phyloP scores from a whole-genome alignment of 2,797 vertebrate genomes.

The Phaenicophaeus curvirostris region DNA sequence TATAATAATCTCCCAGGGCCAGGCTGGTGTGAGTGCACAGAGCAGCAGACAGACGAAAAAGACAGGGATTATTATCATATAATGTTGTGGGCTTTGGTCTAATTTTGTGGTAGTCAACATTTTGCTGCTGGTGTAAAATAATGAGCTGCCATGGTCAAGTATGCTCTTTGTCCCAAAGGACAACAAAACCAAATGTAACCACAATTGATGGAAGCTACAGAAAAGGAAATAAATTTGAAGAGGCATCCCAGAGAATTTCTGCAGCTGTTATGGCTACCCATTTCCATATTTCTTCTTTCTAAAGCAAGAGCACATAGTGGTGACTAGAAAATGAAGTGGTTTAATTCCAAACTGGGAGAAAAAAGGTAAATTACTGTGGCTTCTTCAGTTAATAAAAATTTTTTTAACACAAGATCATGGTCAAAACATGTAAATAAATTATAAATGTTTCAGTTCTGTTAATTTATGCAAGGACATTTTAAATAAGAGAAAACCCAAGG shows the following conservation, averaged over 20 bases:
- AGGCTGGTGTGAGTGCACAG: neutral
- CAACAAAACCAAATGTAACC: neutral
- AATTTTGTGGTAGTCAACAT: neutral
- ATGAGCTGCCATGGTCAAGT: neutral
- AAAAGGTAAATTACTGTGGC: neutral
- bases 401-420: neutral
- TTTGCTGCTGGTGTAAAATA: neutral
- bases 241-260: neutral
- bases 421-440: neutral
- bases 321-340: neutral
- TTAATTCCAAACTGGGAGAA: neutral
- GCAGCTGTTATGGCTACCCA: neutral
- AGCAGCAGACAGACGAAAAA: neutral
- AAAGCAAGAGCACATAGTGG: neutral
- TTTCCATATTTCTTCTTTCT: neutral
- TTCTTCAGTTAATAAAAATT: neutral
- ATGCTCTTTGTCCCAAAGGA: neutral
- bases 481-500: conserved; percentile 31
- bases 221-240: neutral
- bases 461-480: conserved; percentile 31
- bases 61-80: neutral
- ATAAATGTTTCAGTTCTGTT: neutral
- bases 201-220: neutral
- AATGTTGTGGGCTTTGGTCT: neutral
- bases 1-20: neutral